A percentile compares a stretch with the other conserved stretches of the same genome.
phyloP scores from a whole-genome alignment of 1,140 invertebrate species.

The Tetragonula clypearis region DNA sequence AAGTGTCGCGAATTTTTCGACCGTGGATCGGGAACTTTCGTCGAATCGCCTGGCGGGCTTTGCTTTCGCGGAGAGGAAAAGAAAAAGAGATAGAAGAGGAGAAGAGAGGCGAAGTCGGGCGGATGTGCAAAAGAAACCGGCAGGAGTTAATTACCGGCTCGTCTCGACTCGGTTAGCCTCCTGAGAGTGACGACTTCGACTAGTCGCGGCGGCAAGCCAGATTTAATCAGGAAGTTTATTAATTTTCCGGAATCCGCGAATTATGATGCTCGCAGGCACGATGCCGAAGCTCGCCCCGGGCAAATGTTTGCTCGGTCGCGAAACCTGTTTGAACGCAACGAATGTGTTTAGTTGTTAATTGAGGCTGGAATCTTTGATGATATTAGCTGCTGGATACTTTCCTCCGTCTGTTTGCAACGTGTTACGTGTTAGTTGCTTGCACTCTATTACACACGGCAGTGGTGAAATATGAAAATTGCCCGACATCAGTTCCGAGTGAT shows the following conservation, averaged over 20 bases:
- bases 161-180: not conserved
- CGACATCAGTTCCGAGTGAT: too few relatives aligned
- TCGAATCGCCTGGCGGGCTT: not conserved
- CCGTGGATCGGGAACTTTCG: not conserved
- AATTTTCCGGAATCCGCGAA: conserved; percentile 21
- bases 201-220: not conserved
- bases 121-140: not conserved
- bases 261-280: not conserved
- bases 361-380: not conserved
- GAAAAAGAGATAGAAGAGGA: too few relatives aligned
- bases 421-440: not conserved
- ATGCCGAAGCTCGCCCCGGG: not conserved
- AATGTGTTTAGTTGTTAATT: conserved; percentile 11
- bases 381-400: not conserved
- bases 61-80: not conserved
- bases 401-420: not conserved
- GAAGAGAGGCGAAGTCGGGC: too few relatives aligned
- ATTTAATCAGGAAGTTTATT: conserved; percentile 48
- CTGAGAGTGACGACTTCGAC: not conserved
- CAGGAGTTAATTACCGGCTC: conserved; percentile 32
- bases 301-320: conserved; percentile 14
- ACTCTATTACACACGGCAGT: not conserved
- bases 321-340: not conserved
- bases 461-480: not conserved
- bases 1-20: not conserved